Evolutionary conservation across 2,797 vertebrate genomes (phyloP).

Genomic region (Tragelaphus oryx): DNA sequence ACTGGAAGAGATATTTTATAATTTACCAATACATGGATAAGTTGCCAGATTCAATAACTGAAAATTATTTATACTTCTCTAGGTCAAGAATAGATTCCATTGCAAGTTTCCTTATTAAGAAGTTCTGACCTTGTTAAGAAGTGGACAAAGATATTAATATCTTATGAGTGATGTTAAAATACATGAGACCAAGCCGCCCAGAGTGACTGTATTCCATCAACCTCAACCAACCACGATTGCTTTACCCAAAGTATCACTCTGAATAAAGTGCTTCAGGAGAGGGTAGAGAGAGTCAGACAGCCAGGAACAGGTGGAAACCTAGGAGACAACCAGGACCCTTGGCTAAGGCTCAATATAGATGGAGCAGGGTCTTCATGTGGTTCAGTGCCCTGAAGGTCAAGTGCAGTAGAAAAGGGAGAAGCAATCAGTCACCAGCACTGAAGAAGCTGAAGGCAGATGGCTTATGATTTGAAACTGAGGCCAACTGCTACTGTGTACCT

Average conservation of each 20-base stretch:
- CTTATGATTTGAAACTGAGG: neutral
- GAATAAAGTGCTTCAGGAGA: neutral
- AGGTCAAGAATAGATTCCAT: neutral
- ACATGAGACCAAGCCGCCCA: neutral
- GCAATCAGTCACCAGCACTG: neutral
- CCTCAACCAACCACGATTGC: neutral
- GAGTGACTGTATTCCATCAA: neutral
- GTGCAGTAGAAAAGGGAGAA: neutral
- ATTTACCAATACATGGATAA: neutral
- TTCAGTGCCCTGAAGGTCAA: neutral
- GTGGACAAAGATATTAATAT: neutral
- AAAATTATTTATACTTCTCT: neutral
- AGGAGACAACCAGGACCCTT: neutral
- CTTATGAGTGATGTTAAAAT: conserved; percentile 21
- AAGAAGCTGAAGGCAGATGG: neutral
- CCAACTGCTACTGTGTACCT: neutral
- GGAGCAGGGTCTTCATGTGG: neutral
- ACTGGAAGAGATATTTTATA: neutral
- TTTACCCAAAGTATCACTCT: neutral
- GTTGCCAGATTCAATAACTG: conserved; percentile 11
- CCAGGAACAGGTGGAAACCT: neutral
- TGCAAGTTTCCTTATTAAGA: neutral
- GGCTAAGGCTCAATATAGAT: neutral
- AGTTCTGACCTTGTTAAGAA: neutral
- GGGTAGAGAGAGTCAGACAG: neutral